Base-by-base conservation (phyloP, 2,113 vertebrate genomes). In the Saimiri boliviensis region DNA sequence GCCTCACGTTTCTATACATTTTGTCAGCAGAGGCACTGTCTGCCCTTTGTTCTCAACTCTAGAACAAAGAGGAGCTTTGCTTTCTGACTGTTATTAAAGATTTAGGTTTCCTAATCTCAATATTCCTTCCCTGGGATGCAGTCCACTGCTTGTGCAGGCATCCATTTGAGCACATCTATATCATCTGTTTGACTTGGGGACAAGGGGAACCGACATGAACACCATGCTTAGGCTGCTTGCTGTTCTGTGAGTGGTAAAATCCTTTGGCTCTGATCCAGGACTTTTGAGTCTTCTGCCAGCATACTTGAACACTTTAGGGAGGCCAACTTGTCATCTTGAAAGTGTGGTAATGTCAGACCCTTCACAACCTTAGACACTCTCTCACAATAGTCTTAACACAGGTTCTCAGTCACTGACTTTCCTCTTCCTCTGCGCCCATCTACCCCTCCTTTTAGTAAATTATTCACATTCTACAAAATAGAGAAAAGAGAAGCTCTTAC, bases 1-100 rank as follows among this genome's bases (percentile, higher is more conserved):
- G 10, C 37, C 42, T 88, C 84, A 32, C 2, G 16, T 49, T 49
- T 91, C 66, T 73, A 10, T 20, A 14, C 60, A 27, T 82, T 54
- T 86, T 52, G 45, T 49, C 40, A 63, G 45, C 42, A 66, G 74
- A 76, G 45, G 8, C 7, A 21, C 42, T 71, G 20, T 21, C 49
- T 81, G 8, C 25, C 21, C 23, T 66, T 85, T 74, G 54, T 86
- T 96, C 2, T 40, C 58, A 37, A 6, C 20, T 87, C 1, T 58
- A 35, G 70, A 60, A 42, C 81, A 74, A 56, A 91, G 47, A 37
- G 5, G 40, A 73, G 32, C 10, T 60, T 40, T 87, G 30, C 70
- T 79, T 71, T 86, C 82, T 82, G 16, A 23, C 19, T 21, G 6
- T 91, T 86, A 25, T 25, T 52, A 92, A 86, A 93, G n/a, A 63